phyloP scores from a whole-genome alignment of 2,797 vertebrate genomes.

The Pseudopleuronectes americanus region DNA sequence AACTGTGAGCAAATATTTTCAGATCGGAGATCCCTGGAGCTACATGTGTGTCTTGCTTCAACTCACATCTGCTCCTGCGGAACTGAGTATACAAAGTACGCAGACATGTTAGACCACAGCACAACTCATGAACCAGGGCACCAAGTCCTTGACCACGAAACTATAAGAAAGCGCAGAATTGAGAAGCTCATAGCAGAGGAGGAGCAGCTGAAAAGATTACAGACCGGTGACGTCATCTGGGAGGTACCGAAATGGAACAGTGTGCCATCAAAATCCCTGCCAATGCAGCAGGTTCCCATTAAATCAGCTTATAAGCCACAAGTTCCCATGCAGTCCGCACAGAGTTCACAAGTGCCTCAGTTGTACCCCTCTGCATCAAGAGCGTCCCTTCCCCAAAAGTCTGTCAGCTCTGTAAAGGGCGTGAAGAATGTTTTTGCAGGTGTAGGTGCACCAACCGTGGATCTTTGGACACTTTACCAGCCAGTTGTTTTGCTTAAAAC shows the following conservation, averaged over 20 bases:
- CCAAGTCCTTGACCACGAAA: conserved; percentile 69
- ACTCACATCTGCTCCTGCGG: conserved; percentile 81
- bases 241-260: conserved; percentile 14
- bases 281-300: conserved; percentile 10
- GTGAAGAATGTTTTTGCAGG: conserved; percentile 53
- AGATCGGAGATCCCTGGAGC: conserved; percentile 65
- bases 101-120: conserved; percentile 75
- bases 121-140: conserved; percentile 72
- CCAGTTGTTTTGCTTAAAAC: conserved; percentile 74
- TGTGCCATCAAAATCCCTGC: conserved; percentile 15
- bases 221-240: conserved; percentile 66
- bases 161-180: conserved; percentile 67
- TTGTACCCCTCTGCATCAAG: conserved; percentile 19
- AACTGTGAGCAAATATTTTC: conserved; percentile 78
- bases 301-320: conserved; percentile 21
- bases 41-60: conserved; percentile 69
- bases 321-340: conserved; percentile 4
- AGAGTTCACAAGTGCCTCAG: conserved; percentile 59
- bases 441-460: conserved; percentile 71
- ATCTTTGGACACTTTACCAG: conserved; percentile 80
- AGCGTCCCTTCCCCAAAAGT: conserved; percentile 26
- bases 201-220: conserved; percentile 62
- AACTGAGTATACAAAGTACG: conserved; percentile 73
- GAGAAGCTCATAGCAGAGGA: conserved; percentile 64
- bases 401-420: not conserved